Conservation (phyloP, 2,888 invertebrate genomes). For the Lasiommata megera region DNA sequence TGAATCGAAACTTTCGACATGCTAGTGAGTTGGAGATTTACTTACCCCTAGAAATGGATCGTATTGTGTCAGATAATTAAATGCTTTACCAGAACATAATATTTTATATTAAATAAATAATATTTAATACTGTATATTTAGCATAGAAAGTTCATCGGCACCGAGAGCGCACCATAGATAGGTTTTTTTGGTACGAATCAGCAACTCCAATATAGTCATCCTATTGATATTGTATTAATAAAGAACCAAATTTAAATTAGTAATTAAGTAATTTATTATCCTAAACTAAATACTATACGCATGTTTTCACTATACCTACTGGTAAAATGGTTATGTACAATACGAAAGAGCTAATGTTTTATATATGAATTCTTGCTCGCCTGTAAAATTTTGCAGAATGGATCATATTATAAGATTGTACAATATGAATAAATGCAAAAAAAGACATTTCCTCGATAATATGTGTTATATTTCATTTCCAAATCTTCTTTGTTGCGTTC, state of each 20-base stretch:
- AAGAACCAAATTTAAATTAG: conserved; percentile 82
- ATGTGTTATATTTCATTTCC: conserved; percentile 30
- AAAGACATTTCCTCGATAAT: conserved; percentile 78
- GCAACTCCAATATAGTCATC: conserved; percentile 78
- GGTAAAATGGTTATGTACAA: conserved; percentile 81
- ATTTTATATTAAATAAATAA: conserved; percentile 62
- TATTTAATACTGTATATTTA: conserved; percentile 60
- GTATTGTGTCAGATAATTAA: conserved; percentile 47
- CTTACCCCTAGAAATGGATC: too few relatives aligned
- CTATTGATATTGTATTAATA: conserved; percentile 81
- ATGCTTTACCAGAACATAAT: conserved; percentile 64
- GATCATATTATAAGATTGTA: conserved; percentile 81
- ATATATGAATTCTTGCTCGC: conserved; percentile 83
- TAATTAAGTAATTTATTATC: conserved; percentile 82
- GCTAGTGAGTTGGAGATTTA: neutral
- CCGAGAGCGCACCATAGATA: conserved; percentile 68
- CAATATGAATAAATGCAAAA: conserved; percentile 82
- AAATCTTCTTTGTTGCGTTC: neutral
- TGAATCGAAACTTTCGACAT: neutral
- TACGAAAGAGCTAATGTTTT: conserved; percentile 81
- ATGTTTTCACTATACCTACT: conserved; percentile 80
- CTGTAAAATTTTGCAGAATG: conserved; percentile 82
- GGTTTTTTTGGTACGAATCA: conserved; percentile 66
- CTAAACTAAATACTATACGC: conserved; percentile 81
- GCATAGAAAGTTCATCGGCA: conserved; percentile 81